Base-by-base conservation (phyloP, 2,888 invertebrate species). In the Epinotia brunnichana region DNA sequence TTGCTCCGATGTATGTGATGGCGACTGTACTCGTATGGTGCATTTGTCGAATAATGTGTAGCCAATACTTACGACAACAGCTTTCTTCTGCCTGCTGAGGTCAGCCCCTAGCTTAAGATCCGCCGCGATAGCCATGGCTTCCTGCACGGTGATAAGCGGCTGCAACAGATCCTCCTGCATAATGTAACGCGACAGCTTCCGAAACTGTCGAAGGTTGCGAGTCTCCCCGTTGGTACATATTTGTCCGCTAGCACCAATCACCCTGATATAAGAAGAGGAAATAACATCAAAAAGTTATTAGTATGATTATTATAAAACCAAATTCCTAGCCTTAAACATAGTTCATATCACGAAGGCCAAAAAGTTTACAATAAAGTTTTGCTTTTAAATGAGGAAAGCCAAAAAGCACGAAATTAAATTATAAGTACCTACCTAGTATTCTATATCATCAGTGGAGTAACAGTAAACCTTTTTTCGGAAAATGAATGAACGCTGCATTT, bases 141-240 rank as follows among this genome's bases (percentile, higher is more conserved):
- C 99, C 74, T 95, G 93, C 1, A 98, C 98, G 0, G 98, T 97
- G 77, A 99, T 95, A 85, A 96, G 95, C 0, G 97, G 97, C 85
- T 98, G 97, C 19, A 98, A 90, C 0, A 97, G 92, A 83, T 98
- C 97, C 77, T 97, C 95, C 89, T 99, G 99, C 98, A 99, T 98
- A 79, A 99, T 99, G 91, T 99, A 99, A 69, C 98, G 95, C 0
- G 98, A 98, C 90, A 97, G 94, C 90, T 97, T 97, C 59, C 97
- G 94, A 90, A 99, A 99, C 77, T 95, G 94, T 29, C 95, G 94
- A 73, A 97, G 91, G 82, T 98, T 95, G 15, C 98, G 94, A 0
- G 95, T 94, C 78, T 95, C 94, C 0, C 97, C 97, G 87, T 98
- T 98, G 17, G 98, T 95, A 72, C 94, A 93, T 59, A 99, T 95